Evolutionary conservation across 2,888 invertebrate species (phyloP).

Genomic region (Orchesellides sinensis): DNA sequence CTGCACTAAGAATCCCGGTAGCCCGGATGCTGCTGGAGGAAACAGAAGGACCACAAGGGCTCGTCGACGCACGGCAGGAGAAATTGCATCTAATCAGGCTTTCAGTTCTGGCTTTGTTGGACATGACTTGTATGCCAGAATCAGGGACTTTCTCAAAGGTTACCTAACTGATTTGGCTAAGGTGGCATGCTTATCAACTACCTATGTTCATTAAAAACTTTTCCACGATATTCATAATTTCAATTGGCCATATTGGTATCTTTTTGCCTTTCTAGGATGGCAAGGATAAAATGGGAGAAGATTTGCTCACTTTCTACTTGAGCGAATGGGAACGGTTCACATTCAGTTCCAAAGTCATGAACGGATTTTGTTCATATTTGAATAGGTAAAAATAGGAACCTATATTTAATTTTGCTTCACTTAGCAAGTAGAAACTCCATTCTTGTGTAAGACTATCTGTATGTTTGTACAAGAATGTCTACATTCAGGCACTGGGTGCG

Average conservation of each 20-base stretch:
- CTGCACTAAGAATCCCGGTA: conserved; percentile 47
- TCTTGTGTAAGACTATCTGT: no score
- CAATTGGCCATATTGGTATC: neutral
- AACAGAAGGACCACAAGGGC: conserved; percentile 19
- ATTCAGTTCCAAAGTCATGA: conserved; percentile 67
- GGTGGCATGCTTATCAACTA: conserved; percentile 16
- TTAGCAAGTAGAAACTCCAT: no score
- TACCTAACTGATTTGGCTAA: conserved; percentile 44
- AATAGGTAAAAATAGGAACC: conserved; percentile 55
- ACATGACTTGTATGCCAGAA: conserved; percentile 57
- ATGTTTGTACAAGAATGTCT: no score
- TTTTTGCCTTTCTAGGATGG: conserved; percentile 22
- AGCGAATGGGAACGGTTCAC: conserved; percentile 59
- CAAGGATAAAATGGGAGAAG: conserved; percentile 61
- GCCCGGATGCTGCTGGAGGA: conserved; percentile 25
- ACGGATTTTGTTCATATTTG: conserved; percentile 66
- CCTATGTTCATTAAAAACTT: neutral
- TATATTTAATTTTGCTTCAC: no score
- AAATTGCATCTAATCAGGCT: conserved; percentile 15
- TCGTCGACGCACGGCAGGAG: conserved; percentile 32
- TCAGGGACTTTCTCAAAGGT: conserved; percentile 38
- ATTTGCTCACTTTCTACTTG: conserved; percentile 42
- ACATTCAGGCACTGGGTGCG: conserved; percentile 67
- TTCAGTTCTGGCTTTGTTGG: conserved; percentile 56
- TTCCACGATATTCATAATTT: neutral